Conservation (phyloP, 2,797 vertebrate species). For the Hipposideros larvatus region DNA sequence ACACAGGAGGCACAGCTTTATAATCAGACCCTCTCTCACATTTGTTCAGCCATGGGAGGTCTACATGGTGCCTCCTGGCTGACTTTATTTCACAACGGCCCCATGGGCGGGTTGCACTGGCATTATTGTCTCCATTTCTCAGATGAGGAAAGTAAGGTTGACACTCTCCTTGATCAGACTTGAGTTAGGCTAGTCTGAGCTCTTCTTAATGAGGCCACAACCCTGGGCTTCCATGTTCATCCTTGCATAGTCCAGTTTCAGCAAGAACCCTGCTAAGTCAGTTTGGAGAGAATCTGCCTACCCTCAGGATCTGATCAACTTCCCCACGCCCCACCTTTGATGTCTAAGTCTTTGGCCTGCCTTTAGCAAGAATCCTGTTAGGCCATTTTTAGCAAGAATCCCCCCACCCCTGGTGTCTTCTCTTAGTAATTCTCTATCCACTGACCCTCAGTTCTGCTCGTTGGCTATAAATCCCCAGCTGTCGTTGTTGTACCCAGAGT, state of each 20-base stretch:
- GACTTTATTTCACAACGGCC: background rate
- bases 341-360: background rate
- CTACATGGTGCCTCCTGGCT: fast-evolving
- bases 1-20: fast-evolving
- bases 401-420: background rate
- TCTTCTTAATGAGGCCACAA: too few species aligned
- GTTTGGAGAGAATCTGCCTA: background rate
- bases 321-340: background rate
- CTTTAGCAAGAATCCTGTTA: background rate
- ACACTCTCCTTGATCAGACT: background rate
- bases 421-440: background rate
- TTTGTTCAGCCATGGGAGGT: background rate
- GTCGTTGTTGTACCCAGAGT: background rate
- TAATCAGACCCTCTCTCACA: fast-evolving
- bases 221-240: background rate
- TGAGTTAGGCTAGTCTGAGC: background rate
- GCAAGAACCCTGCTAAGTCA: background rate
- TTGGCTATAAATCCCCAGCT: background rate
- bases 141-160: background rate
- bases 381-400: background rate
- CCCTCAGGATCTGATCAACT: background rate
- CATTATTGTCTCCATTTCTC: background rate
- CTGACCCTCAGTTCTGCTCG: background rate
- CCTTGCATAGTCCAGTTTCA: background rate
- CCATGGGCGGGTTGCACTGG: fast-evolving